phyloP scores from a whole-genome alignment of 2,113 vertebrate species.

The Saccopteryx leptura region DNA sequence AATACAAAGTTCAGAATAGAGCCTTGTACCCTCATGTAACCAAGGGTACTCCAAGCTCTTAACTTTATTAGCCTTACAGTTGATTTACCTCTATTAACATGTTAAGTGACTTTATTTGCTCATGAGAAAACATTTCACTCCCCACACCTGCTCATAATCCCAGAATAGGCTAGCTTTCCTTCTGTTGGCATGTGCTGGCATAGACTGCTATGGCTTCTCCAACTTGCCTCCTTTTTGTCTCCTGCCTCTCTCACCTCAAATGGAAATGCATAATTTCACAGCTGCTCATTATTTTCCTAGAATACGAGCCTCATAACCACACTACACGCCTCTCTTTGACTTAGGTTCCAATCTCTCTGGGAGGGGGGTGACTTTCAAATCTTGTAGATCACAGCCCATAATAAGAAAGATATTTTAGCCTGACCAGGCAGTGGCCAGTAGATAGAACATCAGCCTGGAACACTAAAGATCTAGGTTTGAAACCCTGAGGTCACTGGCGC shows the following conservation, averaged over 20 bases:
- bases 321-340: neutral
- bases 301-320: neutral
- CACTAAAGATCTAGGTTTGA: too few species aligned
- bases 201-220: neutral
- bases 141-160: too few species aligned
- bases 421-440: neutral
- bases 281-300: neutral
- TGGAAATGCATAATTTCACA: neutral
- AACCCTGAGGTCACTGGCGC: too few species aligned
- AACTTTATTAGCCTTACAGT: neutral
- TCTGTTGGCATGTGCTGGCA: neutral
- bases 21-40: neutral
- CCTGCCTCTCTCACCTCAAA: neutral
- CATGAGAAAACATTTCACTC: neutral
- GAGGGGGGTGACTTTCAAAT: neutral
- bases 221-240: neutral
- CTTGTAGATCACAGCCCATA: neutral
- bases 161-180: neutral
- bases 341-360: neutral
- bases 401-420: neutral
- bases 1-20: constrained; percentile 21
- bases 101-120: neutral
- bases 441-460: too few species aligned
- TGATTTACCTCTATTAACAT: neutral
- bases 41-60: neutral